Base-by-base conservation (phyloP, 2,888 invertebrate genomes). In the Chrysodeixis includens region DNA sequence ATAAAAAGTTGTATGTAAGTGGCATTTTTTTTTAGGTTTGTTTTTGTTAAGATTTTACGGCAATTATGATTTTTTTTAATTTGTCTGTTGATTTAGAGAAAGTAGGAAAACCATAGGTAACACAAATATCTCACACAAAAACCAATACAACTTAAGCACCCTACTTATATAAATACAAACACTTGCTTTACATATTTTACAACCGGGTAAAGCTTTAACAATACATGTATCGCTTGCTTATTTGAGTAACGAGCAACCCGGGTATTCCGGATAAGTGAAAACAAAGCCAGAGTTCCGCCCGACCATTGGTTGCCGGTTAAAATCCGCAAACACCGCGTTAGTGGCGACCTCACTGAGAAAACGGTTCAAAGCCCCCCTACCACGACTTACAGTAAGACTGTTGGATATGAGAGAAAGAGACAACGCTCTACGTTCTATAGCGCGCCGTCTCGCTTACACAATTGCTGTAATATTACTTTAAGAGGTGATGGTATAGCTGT, bases 261-360 rank as follows among this genome's bases (percentile, higher is more conserved):
- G 74, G 78, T 76, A 68, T 78, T 71, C 84, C 83, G 90, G 90
- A 86, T 90, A 89, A 90, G 89, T 86, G 87, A 86, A 87, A 88
- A 88, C 88, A 88, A 88, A 87, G 87, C 82, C 49, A 69, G 83
- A 86, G 87, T 87, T 86, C 87, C 82, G 87, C 82, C 69, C 83
- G 78, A 81, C 83, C 85, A 88, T 90, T 90, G 89, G 90, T 90
- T 88, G 87, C 89, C 86, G 86, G 83, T 54, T 82, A 79, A 81
- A 84, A 88, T 89, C 87, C 86, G 86, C 89, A 88, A 88, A 89
- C 87, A 88, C 76, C 81, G 53, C 61, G 57, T 51, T 22, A 60
- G 64, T 81, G 80, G 77, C 76, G 66, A 67, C 74, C 72, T 72
- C 72, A 68, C 62, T 46, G 30, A 30, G 54, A 30, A 49, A 56